These are phyloP conservation scores for Hypanus sabinus DNA, from an alignment of 2,113 vertebrate species.

Conservation along the genomic window DNA sequence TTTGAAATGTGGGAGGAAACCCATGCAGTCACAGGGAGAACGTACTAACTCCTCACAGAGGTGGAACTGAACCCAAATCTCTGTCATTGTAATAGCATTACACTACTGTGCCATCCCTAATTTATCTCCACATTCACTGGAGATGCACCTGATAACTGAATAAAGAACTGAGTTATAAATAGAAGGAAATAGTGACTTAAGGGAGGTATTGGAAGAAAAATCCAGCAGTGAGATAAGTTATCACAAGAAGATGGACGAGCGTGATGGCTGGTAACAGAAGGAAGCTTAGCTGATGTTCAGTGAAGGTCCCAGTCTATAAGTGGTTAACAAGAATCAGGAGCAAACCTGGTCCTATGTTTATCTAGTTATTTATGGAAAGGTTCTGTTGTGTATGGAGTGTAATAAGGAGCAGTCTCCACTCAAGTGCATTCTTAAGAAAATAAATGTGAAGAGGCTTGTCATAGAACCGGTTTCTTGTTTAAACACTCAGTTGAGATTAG, in stretches of 20 bases:
- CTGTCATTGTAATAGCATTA: too few species aligned
- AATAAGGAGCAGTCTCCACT: background rate
- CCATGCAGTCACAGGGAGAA: too few species aligned
- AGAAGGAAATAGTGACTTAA: background rate
- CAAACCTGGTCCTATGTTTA: background rate
- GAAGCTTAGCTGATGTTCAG: background rate
- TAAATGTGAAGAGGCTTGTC: background rate
- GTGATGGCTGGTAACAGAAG: background rate
- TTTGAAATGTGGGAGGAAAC: too few species aligned
- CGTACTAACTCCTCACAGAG: too few species aligned
- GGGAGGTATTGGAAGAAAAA: background rate
- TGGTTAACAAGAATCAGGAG: background rate
- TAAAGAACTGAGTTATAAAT: background rate
- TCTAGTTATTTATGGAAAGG: background rate
- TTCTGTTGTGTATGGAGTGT: background rate
- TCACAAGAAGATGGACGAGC: background rate
- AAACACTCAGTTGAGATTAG: background rate
- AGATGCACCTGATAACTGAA: background rate
- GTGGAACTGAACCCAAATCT: too few species aligned
- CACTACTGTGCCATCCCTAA: too few species aligned
- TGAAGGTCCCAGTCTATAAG: background rate
- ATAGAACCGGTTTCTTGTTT: background rate
- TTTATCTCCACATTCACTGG: background rate
- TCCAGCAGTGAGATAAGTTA: background rate
- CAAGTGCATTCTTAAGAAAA: conserved; percentile 11